Evolutionary conservation across 2,113 vertebrate species (phyloP).

Genomic region (Varanus salvator): DNA sequence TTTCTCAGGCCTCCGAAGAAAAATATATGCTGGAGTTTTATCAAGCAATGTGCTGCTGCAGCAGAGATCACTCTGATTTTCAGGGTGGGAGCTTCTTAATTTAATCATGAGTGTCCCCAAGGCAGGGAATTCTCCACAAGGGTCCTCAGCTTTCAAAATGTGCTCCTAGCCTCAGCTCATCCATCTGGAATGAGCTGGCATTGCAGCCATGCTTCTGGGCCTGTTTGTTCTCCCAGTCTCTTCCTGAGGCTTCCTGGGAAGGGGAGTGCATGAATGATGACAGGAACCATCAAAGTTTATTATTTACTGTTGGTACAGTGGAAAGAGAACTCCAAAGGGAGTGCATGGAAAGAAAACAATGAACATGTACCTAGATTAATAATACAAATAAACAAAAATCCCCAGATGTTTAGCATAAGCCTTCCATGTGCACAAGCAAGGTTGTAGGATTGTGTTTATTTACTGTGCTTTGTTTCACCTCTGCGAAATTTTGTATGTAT

Average conservation of each 20-base stretch:
- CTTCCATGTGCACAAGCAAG: background rate
- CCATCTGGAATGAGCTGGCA: constrained; percentile 45
- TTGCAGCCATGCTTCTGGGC: constrained; percentile 42
- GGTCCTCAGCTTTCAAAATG: constrained; percentile 44
- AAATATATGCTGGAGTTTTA: constrained; percentile 45
- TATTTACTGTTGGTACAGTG: constrained; percentile 1
- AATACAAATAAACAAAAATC: background rate
- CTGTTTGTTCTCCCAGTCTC: constrained; percentile 54
- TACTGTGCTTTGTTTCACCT: background rate
- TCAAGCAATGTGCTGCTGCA: constrained; percentile 61
- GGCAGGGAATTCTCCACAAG: constrained; percentile 52
- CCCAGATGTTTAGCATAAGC: background rate
- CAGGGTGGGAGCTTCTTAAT: constrained; percentile 53
- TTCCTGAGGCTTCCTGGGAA: constrained; percentile 24
- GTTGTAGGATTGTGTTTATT: background rate
- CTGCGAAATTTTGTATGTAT: background rate
- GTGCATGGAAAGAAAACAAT: background rate
- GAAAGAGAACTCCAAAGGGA: constrained; percentile 2
- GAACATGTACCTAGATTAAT: background rate
- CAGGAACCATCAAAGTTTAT: constrained; percentile 39
- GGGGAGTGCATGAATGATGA: constrained; percentile 51
- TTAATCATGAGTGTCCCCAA: constrained; percentile 53
- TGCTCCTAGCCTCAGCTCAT: constrained; percentile 11
- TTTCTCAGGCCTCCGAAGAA: constrained; percentile 36
- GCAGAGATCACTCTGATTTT: constrained; percentile 48